Conservation (phyloP, 2,888 invertebrate genomes). For the Eupithecia dodoneata region DNA sequence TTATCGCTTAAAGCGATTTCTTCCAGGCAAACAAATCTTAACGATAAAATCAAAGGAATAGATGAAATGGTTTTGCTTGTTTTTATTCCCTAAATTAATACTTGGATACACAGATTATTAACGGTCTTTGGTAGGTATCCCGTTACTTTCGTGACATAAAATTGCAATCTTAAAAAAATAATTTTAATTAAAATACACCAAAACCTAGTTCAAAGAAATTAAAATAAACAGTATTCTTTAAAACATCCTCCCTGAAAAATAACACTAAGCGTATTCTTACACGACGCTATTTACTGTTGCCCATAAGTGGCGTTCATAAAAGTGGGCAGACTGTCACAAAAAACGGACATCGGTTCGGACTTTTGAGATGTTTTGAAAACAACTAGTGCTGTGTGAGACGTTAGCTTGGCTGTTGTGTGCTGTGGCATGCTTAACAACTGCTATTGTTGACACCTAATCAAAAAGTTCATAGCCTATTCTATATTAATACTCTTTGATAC, state of each 20-base stretch:
- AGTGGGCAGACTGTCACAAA: background rate
- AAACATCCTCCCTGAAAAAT: conserved; percentile 1
- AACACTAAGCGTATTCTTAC: background rate
- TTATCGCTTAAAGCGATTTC: no score
- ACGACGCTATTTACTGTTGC: background rate
- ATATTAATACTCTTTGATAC: no score
- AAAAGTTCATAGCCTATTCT: no score
- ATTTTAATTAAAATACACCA: background rate
- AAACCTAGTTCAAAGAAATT: background rate
- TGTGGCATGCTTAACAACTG: no score
- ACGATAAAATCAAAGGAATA: no score
- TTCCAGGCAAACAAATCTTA: no score
- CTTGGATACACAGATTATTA: background rate
- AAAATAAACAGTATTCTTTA: conserved; percentile 1
- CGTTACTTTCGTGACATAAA: background rate
- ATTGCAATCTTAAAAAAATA: background rate
- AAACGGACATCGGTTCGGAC: background rate
- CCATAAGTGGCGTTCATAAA: background rate
- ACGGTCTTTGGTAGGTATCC: background rate
- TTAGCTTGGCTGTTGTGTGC: no score
- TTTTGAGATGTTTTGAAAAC: background rate
- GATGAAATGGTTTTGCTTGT: background rate
- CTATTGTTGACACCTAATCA: no score
- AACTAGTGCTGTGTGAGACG: no score
- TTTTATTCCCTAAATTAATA: background rate